Percentiles rank a stretch among this genome's conserved stretches.
phyloP scores from a whole-genome alignment of 2,113 vertebrate species.

The Phaetusa simplex region DNA sequence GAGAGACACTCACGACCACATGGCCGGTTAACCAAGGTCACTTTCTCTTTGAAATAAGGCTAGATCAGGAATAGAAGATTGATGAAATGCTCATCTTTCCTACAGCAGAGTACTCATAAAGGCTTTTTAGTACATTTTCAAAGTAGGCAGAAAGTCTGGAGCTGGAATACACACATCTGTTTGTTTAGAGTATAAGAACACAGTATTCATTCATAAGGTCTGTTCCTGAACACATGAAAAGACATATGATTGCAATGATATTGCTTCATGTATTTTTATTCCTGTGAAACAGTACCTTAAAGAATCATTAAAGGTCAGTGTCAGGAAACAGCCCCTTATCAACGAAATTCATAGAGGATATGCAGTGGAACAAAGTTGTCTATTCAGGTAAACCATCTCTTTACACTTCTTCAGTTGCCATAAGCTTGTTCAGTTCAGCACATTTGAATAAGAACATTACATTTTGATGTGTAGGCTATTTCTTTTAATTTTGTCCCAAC shows the following conservation, averaged over 20 bases:
- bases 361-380: not conserved
- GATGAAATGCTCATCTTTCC: not conserved
- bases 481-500: not conserved
- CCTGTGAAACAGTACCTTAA: not conserved
- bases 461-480: not conserved
- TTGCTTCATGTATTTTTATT: not conserved
- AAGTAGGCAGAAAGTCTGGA: not conserved
- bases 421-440: not conserved
- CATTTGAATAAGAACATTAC: not conserved
- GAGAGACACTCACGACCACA: not conserved
- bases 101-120: not conserved
- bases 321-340: not conserved
- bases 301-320: conserved; percentile 12
- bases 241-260: conserved; percentile 9
- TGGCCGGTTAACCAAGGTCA: not conserved
- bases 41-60: not conserved
- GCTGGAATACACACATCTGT: not conserved
- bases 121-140: not conserved
- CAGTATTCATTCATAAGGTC: not conserved
- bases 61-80: not conserved
- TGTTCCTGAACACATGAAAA: not conserved
- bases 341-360: not conserved
- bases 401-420: not conserved
- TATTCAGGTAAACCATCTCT: not conserved
- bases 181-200: not conserved